phyloP scores from a whole-genome alignment of 2,797 vertebrate genomes.

The Mastacembelus armatus region DNA sequence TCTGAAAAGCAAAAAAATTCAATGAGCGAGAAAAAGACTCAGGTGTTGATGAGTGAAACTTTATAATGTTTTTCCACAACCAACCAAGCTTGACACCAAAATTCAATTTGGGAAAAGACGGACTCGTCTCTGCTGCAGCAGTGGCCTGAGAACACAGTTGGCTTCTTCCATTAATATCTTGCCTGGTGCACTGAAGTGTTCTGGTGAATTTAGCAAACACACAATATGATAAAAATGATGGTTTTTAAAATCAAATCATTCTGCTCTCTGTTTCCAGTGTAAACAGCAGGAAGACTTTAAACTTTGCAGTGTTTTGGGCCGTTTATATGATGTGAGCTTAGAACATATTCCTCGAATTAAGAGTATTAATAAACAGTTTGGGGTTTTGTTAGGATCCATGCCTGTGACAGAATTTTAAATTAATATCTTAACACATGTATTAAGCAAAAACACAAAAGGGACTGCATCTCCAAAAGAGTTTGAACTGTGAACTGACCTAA shows the following conservation, averaged over 20 bases:
- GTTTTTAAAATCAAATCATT: not conserved
- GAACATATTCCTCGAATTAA: no score
- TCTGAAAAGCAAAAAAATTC: slow-evolving; percentile 16
- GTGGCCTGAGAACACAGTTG: not conserved
- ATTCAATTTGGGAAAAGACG: slow-evolving; percentile 29
- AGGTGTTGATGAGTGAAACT: slow-evolving; percentile 20
- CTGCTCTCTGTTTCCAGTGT: not conserved
- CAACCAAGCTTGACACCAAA: slow-evolving; percentile 23
- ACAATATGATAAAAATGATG: slow-evolving; percentile 4
- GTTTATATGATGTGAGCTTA: not conserved
- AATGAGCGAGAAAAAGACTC: not conserved
- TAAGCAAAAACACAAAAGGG: not conserved
- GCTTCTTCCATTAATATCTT: slow-evolving; percentile 19
- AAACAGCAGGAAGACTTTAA: slow-evolving; percentile 6
- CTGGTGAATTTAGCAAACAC: slow-evolving; percentile 17
- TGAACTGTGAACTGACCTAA: slow-evolving; percentile 25
- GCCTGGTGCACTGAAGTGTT: slow-evolving; percentile 1
- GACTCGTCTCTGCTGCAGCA: slow-evolving; percentile 15
- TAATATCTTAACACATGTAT: no score
- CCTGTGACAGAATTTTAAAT: no score
- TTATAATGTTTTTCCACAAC: slow-evolving; percentile 43
- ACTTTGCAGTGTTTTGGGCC: no score
- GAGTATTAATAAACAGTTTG: no score
- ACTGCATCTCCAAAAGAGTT: not conserved
- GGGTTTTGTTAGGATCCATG: not conserved